phyloP scores from a whole-genome alignment of 2,797 vertebrate species.

The Xerus rutilus region DNA sequence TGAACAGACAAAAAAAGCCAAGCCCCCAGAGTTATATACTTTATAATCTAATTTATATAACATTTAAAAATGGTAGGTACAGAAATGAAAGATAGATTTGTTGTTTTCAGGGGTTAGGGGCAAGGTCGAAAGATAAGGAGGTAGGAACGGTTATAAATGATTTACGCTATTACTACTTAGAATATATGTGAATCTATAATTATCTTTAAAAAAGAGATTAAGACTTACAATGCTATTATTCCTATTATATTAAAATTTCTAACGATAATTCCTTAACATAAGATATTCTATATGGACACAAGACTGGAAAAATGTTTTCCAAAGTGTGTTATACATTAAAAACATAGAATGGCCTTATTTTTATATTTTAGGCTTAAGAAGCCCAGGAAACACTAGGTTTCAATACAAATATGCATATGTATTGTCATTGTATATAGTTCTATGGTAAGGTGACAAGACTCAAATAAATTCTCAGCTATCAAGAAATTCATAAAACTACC shows the following conservation, averaged over 20 bases:
- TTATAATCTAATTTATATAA: not conserved
- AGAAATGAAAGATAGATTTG: conserved; percentile 10
- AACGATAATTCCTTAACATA: not conserved
- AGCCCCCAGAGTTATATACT: not conserved
- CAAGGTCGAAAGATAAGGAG: not conserved
- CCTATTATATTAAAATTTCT: not conserved
- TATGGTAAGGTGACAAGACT: not conserved
- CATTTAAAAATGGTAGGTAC: not conserved
- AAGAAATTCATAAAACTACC: not conserved
- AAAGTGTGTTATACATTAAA: not conserved
- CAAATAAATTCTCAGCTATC: not conserved
- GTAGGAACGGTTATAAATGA: not conserved
- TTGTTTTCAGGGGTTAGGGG: not conserved
- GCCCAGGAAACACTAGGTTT: not conserved
- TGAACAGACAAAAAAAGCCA: not conserved
- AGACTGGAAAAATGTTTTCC: not conserved
- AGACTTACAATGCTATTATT: not conserved
- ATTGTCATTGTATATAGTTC: not conserved
- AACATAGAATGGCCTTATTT: not conserved
- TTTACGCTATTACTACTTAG: not conserved
- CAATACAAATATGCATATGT: not conserved
- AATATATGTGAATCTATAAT: not conserved
- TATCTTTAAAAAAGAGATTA: not conserved
- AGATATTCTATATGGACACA: not conserved
- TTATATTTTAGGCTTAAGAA: not conserved